Percentiles rank a stretch among this genome's conserved stretches.
Evolutionary conservation across 2,797 vertebrate species (phyloP).

Genomic region (Sebastes iracundus): DNA sequence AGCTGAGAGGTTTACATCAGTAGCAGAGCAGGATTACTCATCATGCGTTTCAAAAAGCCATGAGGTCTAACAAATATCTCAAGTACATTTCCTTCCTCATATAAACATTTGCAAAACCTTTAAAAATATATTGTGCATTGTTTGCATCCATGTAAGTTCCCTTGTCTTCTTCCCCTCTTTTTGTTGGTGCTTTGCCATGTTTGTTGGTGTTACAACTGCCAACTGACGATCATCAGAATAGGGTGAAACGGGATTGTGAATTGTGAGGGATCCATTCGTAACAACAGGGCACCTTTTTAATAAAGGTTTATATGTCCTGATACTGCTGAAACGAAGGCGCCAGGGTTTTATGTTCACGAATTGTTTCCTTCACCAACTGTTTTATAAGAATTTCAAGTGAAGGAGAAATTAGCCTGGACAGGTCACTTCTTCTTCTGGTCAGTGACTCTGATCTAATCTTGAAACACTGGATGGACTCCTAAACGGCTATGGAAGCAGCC

Average conservation of each 20-base stretch:
- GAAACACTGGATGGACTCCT: no score
- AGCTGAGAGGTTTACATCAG: background rate
- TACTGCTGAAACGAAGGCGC: no score
- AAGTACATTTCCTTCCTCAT: background rate
- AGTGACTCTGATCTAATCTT: no score
- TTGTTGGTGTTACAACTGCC: background rate
- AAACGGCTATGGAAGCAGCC: background rate
- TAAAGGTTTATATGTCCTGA: no score
- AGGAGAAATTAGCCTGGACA: no score
- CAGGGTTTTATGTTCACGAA: no score
- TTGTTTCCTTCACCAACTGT: no score
- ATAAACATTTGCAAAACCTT: no score
- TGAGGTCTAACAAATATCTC: background rate
- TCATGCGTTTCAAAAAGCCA: background rate
- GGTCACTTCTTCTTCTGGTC: no score
- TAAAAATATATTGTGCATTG: background rate
- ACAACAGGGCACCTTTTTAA: no score
- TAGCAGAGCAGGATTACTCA: background rate
- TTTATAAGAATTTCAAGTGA: no score
- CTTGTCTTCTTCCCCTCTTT: background rate
- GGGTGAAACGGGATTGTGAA: background rate
- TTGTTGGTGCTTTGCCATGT: background rate
- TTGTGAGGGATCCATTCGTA: background rate
- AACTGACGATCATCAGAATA: background rate
- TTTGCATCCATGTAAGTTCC: background rate